Evolutionary conservation across 1,140 invertebrate genomes (phyloP), one percentile per base, ranked within the genome.

Genomic region (Pinna nobilis): DNA sequence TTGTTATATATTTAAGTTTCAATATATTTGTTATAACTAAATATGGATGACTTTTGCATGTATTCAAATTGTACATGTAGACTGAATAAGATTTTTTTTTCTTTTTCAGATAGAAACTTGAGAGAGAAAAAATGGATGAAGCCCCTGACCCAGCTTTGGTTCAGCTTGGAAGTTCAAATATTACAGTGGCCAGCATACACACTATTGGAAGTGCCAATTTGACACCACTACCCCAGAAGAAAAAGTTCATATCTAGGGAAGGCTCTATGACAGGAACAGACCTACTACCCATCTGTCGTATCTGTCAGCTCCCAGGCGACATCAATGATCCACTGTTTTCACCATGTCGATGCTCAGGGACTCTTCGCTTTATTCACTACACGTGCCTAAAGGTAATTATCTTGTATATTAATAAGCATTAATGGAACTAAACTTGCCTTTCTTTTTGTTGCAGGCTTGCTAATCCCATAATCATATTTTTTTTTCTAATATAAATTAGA

Each of bases 301-400:
- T 91, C 50, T 91, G 91, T 75, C 90, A 91, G 75, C 78, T 90
- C 74, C 88, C 89, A 9, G 88, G 87, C 32, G 87, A 87, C 67
- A 87, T 89, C 20, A 85, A 86, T 20, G 90, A 91, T 77, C 85
- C 87, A 18, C 84, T 92, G 23, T 91, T 92, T 68, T 89, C 90
- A 13, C 91, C 91, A 1, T 92, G 91, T 77, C 78, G 91, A 61
- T 92, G 91, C 79, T 84, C 90, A 44, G 91, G 91, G 11, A 91
- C 90, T 6, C 87, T 92, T 76, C 86, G 89, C 76, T 91, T 87
- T 81, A 91, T 92, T 39, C 91, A 92, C 79, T 88, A 87, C 66
- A 84, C 84, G 25, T 92, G 91, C 82, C 81, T 92, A 33, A 89
- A 91, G 90, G 91, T 91, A 53, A 23, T 23, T 7, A 53, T 1